A percentile compares a stretch with the other conserved stretches of the same genome.
Evolutionary conservation across 1,140 invertebrate species (phyloP).

Genomic region (Lepidotrigona ventralis): DNA sequence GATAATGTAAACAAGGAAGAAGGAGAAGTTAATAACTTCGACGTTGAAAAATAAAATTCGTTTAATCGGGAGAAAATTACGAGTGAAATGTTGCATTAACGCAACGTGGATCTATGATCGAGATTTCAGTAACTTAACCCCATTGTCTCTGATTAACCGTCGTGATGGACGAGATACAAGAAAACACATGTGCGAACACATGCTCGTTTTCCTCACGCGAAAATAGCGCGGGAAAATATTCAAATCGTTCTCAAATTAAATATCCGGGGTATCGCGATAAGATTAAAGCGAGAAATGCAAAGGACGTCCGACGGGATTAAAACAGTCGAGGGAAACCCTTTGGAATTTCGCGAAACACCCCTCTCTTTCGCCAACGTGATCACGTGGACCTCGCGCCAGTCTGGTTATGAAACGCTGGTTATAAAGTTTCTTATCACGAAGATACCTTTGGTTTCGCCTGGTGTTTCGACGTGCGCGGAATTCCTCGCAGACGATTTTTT

Average conservation of each 20-base stretch:
- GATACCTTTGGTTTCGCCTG: background rate
- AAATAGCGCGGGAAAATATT: background rate
- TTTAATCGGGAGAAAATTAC: too few relatives aligned
- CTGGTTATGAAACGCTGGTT: background rate
- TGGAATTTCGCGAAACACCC: background rate
- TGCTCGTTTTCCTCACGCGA: background rate
- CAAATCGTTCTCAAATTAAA: background rate
- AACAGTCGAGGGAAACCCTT: background rate
- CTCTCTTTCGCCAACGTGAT: background rate
- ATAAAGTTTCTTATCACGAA: conserved; percentile 34
- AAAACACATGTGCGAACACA: too few relatives aligned
- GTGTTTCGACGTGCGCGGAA: conserved; percentile 18
- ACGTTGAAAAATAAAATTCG: too few relatives aligned
- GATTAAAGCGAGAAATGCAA: too few relatives aligned
- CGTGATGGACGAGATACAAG: too few relatives aligned
- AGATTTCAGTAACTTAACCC: background rate
- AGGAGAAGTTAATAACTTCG: too few relatives aligned
- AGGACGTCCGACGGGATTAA: background rate
- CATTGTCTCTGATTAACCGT: background rate
- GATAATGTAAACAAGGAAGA: too few relatives aligned
- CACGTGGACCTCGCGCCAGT: background rate
- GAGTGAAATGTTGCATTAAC: too few relatives aligned
- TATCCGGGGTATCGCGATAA: background rate
- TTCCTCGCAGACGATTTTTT: conserved; percentile 12
- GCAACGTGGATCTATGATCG: background rate